Percentiles rank a stretch among this genome's conserved stretches.
Evolutionary conservation across 1,140 invertebrate genomes (phyloP).

Genomic region (Rhynchophorus ferrugineus): DNA sequence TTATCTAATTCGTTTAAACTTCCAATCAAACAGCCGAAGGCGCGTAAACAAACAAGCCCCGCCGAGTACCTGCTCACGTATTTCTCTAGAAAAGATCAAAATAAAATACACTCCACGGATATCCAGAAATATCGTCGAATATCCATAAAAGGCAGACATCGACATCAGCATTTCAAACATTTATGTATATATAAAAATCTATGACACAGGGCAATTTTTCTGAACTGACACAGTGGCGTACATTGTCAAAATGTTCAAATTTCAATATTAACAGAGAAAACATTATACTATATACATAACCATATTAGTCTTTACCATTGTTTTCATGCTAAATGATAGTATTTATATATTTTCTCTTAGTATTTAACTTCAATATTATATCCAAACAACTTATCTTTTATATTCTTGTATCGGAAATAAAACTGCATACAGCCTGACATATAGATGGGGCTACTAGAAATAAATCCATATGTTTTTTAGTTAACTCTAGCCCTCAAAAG

Average conservation of each 20-base stretch:
- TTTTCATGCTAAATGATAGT: too few species aligned
- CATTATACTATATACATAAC: too few species aligned
- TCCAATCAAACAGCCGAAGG: not conserved
- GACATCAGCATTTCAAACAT: slow-evolving; percentile 5
- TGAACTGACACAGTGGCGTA: not conserved
- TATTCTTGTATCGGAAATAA: too few species aligned
- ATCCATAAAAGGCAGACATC: slow-evolving; percentile 4
- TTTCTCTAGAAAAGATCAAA: not conserved
- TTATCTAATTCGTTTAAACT: not conserved
- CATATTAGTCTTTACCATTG: too few species aligned
- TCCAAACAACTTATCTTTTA: too few species aligned
- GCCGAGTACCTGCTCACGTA: not conserved
- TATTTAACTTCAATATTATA: too few species aligned
- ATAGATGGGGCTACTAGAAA: too few species aligned
- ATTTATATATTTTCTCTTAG: too few species aligned
- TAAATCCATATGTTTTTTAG: too few species aligned
- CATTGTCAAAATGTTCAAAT: not conserved
- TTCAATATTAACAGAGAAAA: too few species aligned
- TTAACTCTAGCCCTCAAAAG: too few species aligned
- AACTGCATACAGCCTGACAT: too few species aligned
- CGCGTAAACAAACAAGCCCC: not conserved
- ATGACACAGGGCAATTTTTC: not conserved
- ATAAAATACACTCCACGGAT: not conserved
- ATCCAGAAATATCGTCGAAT: slow-evolving; percentile 5
- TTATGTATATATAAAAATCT: slow-evolving; percentile 7